phyloP scores from a whole-genome alignment of 2,888 invertebrate species.

The Sphaeridia pumilis region DNA sequence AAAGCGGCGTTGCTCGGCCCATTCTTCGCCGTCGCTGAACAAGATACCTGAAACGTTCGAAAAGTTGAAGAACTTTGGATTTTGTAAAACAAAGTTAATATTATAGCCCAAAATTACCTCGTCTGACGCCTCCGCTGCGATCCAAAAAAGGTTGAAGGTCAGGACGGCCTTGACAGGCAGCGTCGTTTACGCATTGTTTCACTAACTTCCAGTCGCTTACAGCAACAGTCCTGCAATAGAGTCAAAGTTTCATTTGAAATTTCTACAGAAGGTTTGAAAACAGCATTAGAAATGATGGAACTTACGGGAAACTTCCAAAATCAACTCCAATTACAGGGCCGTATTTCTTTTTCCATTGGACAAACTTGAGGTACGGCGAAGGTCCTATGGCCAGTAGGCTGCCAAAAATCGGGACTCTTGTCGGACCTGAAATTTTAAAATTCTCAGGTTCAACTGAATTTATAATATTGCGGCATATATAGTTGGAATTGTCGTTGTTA shows the following conservation, averaged over 20 bases:
- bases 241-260: not conserved
- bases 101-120: slow-evolving; percentile 18
- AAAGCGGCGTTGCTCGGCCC: slow-evolving; percentile 27
- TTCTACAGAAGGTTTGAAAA: not conserved
- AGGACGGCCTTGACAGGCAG: slow-evolving; percentile 24
- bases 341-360: slow-evolving; percentile 22
- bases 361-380: slow-evolving; percentile 19
- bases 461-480: no score
- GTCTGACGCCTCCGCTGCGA: slow-evolving; percentile 22
- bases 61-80: not conserved
- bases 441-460: not conserved
- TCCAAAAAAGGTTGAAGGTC: slow-evolving; percentile 23
- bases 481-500: no score
- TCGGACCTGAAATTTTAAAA: slow-evolving; percentile 20
- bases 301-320: slow-evolving; percentile 30
- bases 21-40: slow-evolving; percentile 28
- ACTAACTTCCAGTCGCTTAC: slow-evolving; percentile 29
- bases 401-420: slow-evolving; percentile 26
- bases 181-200: slow-evolving; percentile 17
- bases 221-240: slow-evolving; percentile 22
- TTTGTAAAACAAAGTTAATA: not conserved
- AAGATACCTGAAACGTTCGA: slow-evolving; percentile 13
- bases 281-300: not conserved
- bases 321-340: slow-evolving; percentile 27
- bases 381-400: slow-evolving; percentile 22